Base-by-base conservation (phyloP, 2,113 vertebrate species). In the Bufo bufo region DNA sequence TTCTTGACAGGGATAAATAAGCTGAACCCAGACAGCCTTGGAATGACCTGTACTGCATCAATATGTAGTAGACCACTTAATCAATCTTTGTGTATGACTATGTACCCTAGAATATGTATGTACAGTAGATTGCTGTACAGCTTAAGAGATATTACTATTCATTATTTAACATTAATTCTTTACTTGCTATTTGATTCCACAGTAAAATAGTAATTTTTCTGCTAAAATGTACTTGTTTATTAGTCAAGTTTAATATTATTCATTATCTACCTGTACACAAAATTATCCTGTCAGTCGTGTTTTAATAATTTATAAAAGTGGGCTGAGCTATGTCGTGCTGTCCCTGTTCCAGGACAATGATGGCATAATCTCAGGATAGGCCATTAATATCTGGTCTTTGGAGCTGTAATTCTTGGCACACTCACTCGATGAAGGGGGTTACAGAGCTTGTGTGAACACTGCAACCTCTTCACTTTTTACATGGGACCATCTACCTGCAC, bases 1-100 rank as follows among this genome's bases (percentile, higher is more conserved):
- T 83, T 77, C 86, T 72, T 72, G 86, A 87, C 86, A 58, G 17
- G 23, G 80, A 81, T 87, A 82, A 87, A 87, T 87, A 47, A 80
- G n/a, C 72, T 77, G 58, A 77, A 63, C 71, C 23, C 16, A 77
- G 58, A 84, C 58, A 88, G 56, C 43, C 81, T 77, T 88, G 80
- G 56, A 84, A 77, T 83, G 80, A 88, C 80, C 69, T 88, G 81
- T 52, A 77, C n/a, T 65, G n/a, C 45, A 77, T 88, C 75, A 63
- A 20, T 74, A 77, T 82, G 47, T 66, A 77, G 45, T 77, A 45
- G 10, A 77, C 50, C 69, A 79, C 74, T 79, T 79, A 86, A 78
- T 86, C 49, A 49, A 66, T 78, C 75, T 54, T 23, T 65, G 59
- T 86, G 20, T 66, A 79, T 78, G 71, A 23, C 63, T 33, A 63